These are phyloP conservation scores for Volucella inflata DNA, from an alignment of 2,888 invertebrate genomes.

Conservation along the genomic window DNA sequence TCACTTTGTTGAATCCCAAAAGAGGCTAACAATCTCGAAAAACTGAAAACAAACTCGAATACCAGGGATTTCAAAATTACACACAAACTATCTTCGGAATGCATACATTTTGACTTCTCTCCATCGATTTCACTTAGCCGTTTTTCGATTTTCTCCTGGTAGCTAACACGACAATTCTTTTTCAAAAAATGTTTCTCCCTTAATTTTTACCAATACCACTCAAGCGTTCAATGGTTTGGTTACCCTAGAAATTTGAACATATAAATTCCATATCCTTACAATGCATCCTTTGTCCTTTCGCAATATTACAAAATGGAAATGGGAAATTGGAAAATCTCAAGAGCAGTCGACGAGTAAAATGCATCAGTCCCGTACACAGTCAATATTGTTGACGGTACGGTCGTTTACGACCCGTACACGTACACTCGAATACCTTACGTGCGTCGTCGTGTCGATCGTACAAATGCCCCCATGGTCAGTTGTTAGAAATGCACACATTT, in stretches of 20 bases:
- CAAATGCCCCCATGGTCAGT: no score
- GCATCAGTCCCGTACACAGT: not conserved
- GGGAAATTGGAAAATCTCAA: slow-evolving; percentile 30
- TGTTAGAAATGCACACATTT: slow-evolving; percentile 59
- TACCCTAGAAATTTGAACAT: slow-evolving; percentile 14
- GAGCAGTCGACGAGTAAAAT: not conserved
- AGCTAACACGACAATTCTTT: slow-evolving; percentile 5
- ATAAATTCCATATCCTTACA: slow-evolving; percentile 42
- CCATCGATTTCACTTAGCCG: slow-evolving; percentile 35
- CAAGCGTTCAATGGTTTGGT: not conserved
- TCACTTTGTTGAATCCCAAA: no score
- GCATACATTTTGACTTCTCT: slow-evolving; percentile 49
- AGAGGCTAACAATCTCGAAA: not conserved
- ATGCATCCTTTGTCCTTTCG: slow-evolving; percentile 36
- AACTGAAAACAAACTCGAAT: slow-evolving; percentile 24
- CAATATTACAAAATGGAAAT: slow-evolving; percentile 26
- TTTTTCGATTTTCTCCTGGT: slow-evolving; percentile 5
- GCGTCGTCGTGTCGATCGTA: no score
- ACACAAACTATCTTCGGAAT: slow-evolving; percentile 31
- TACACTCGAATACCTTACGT: not conserved
- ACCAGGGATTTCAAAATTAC: slow-evolving; percentile 25
- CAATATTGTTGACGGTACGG: slow-evolving; percentile 45
- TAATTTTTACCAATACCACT: not conserved
- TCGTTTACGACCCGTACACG: slow-evolving; percentile 40
- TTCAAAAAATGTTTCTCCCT: slow-evolving; percentile 2